Base-by-base conservation (phyloP, 2,113 vertebrate genomes). In the Saguinus imperator region DNA sequence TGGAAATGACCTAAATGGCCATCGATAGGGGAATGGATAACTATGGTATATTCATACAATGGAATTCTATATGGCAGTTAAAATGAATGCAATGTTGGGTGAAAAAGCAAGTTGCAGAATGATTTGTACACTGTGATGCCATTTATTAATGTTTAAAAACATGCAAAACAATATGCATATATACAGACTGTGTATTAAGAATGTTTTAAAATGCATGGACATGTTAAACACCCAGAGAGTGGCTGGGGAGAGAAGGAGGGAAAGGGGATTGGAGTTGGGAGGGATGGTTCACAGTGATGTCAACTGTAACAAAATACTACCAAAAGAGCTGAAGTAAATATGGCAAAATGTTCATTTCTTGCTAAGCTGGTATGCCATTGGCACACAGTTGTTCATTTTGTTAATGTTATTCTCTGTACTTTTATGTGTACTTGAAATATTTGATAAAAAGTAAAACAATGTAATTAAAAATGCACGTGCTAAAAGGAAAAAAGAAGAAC, bases 101-200 rank as follows among this genome's bases (percentile, higher is more conserved):
- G 70, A 94, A 95, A 95, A 92, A 84, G 70, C 92, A 96, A 94
- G 92, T 97, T 97, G 87, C 94, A 87, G 83, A 97, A 95, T 94
- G 91, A 91, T 91, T 91, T 96, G 55, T 96, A 80, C 43, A 87
- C n/a, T 88, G 13, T 72, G 58, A 37, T 89, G 29, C 79, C 50
- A 32, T 97, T 96, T 87, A 91, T 94, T 77, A 75, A 48, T 84
- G 91, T 94, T 87, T 64, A 50, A 89, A 91, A 81, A 89, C 87
- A 85, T 89, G 73, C 79, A 76, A 91, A 96, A 68, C 68, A 77
- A 70, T 91, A 81, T 84, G 50, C 94, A 87, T 76, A 89, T 84
- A 64, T 37, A 43, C 37, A 40, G 32, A 77, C 8, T 87, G 10
- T 97, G 89, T 92, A 37, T 97, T 64, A 12, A 76, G 81, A 90